Evolutionary conservation across 2,113 vertebrate species (phyloP), one percentile per base, ranked within the genome.

Genomic region (Stegostoma tigrinum): DNA sequence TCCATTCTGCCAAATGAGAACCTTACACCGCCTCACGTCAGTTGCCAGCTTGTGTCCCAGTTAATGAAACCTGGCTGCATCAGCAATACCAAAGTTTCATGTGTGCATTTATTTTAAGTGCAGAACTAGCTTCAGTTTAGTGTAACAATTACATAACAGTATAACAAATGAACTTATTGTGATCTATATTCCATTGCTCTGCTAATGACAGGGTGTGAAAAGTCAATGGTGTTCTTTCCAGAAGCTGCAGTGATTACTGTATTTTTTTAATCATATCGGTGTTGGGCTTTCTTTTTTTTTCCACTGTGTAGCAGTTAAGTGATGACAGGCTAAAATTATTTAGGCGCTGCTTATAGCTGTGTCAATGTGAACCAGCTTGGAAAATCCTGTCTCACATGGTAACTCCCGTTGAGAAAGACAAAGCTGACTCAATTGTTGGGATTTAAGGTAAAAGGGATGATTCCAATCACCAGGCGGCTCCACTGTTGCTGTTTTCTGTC

Each of bases 301-400:
- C 0, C 61, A 66, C 89, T 93, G 89, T n/a, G n/a, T 93, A 66
- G 89, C 66, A 38, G n/a, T 66, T 61, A 23, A 23, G 64, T 93
- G 89, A 66, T 93, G 89, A 93, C 89, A 93, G 61, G 89, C n/a
- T 93, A 67, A 93, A 93, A 67, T 66, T 66, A 93, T 38, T 66
- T 61, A 66, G 55, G 55, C 55, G 14, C 55, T 61, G 34, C 89
- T 66, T 38, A 93, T 38, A 93, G 17, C 78, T 38, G 12, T n/a
- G n/a, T 5, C 34, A n/a, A 66, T 61, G 89, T 91, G 89, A 91
- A 15, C 61, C 38, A 61, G 61, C 8, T 93, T 38, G 89, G 34
- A 93, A 93, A 67, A 38, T 38, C n/a, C 4, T 61, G 52, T 64
- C 17, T 34, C 87, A 34, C 10, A 15, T 38, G 4, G 30, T 66